phyloP scores from a whole-genome alignment of 1,140 invertebrate genomes.

The Drosophila chauvacae region DNA sequence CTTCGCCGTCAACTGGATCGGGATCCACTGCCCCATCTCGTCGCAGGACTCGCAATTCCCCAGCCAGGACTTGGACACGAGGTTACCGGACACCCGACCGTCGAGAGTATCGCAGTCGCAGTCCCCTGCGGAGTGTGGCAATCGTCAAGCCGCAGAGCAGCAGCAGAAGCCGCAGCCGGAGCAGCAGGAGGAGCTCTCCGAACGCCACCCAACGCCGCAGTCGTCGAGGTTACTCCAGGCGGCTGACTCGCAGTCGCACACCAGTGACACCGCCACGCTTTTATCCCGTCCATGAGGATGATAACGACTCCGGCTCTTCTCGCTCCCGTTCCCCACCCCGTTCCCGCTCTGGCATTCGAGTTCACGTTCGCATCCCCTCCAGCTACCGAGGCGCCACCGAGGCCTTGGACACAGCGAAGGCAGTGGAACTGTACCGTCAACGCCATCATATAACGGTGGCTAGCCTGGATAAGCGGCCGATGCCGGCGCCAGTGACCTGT shows the following conservation, averaged over 20 bases:
- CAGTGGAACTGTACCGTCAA: neutral
- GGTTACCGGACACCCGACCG: neutral
- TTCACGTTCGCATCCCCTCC: neutral
- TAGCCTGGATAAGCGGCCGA: neutral
- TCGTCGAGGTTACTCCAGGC: neutral
- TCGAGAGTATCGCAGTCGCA: neutral
- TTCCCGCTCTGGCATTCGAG: neutral
- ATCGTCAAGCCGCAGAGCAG: neutral
- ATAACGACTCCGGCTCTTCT: neutral
- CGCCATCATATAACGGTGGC: neutral
- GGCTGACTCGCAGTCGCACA: neutral
- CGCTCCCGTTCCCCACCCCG: neutral
- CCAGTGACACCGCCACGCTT: neutral
- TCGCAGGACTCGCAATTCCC: neutral
- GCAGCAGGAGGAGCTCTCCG: neutral
- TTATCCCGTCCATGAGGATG: neutral
- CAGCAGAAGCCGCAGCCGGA: neutral
- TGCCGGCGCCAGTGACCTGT: slow-evolving; percentile 8
- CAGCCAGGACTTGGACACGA: neutral
- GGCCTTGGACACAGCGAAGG: neutral
- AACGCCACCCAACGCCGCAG: too few relatives aligned
- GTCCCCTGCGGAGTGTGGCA: neutral
- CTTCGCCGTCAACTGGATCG: neutral
- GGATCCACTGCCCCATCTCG: neutral
- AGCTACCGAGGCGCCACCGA: neutral